Evolutionary conservation across 1,140 invertebrate genomes (phyloP).

Genomic region (Drosophila grimshawi): DNA sequence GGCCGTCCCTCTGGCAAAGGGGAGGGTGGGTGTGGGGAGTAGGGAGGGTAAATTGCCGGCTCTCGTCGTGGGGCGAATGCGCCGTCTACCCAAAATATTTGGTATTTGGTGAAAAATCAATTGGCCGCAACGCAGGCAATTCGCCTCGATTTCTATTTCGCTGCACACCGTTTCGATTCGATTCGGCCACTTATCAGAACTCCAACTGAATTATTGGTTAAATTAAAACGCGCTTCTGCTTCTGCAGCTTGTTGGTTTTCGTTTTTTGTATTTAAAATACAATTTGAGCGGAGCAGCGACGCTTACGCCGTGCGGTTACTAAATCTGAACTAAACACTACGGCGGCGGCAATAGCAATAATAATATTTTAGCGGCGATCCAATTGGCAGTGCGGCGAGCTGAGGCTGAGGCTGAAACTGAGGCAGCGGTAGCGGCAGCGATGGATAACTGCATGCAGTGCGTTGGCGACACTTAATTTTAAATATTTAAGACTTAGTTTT

Average conservation of each 20-base stretch:
- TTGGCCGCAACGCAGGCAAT: constrained; percentile 52
- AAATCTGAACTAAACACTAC: constrained; percentile 41
- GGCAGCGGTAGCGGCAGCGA: background rate
- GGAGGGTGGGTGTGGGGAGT: constrained; percentile 2
- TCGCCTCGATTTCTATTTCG: constrained; percentile 23
- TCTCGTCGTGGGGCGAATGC: constrained; percentile 15
- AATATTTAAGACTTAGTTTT: constrained; percentile 47
- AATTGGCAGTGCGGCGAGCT: background rate
- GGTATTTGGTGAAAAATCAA: constrained; percentile 71
- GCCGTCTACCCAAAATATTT: constrained; percentile 9
- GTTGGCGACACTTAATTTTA: constrained; percentile 30
- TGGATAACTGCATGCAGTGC: background rate
- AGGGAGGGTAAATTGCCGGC: constrained; percentile 19
- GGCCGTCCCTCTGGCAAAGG: constrained; percentile 7
- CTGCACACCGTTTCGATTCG: constrained; percentile 10
- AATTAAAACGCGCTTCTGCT: background rate
- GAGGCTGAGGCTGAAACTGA: background rate
- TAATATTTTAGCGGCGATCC: background rate
- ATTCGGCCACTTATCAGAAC: background rate
- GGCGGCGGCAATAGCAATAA: constrained; percentile 20
- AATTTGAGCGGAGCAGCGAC: constrained; percentile 50
- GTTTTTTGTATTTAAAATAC: constrained; percentile 54
- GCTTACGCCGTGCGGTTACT: constrained; percentile 47
- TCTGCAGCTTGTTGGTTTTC: background rate
- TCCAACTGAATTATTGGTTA: background rate